Evolutionary conservation across 2,113 vertebrate species (phyloP).

Genomic region (Eretmochelys imbricata): DNA sequence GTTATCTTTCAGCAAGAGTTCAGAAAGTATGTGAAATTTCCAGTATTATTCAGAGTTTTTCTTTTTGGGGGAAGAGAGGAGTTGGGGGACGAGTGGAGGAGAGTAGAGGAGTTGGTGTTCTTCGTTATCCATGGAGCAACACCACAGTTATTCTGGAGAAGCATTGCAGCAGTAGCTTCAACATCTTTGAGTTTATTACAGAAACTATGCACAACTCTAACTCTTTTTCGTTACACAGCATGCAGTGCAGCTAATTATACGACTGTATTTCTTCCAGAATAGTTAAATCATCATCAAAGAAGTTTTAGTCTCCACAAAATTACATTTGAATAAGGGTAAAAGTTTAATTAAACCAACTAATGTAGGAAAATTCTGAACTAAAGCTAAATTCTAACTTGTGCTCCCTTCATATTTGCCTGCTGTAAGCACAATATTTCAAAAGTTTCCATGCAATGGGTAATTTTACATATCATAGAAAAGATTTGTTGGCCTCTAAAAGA

Average conservation of each 20-base stretch:
- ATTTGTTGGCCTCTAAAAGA: neutral
- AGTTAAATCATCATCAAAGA: neutral
- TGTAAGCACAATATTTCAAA: neutral
- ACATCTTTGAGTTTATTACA: neutral
- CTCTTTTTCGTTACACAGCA: conserved; percentile 17
- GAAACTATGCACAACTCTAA: neutral
- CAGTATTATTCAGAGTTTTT: neutral
- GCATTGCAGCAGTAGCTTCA: neutral
- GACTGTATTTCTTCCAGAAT: neutral
- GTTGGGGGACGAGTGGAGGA: neutral
- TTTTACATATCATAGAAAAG: neutral
- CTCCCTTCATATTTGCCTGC: neutral
- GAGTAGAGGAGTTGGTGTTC: neutral
- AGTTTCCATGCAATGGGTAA: neutral
- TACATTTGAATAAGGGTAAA: neutral
- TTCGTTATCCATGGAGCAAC: neutral
- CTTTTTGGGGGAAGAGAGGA: neutral
- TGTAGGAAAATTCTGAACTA: neutral
- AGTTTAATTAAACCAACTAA: neutral
- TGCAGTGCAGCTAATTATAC: neutral
- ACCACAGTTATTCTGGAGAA: neutral
- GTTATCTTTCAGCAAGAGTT: neutral
- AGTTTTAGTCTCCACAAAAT: neutral
- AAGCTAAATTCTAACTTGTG: neutral
- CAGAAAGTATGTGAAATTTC: neutral